Evolutionary conservation across 2,888 invertebrate genomes (phyloP).

Genomic region (Fragum whitleyi): DNA sequence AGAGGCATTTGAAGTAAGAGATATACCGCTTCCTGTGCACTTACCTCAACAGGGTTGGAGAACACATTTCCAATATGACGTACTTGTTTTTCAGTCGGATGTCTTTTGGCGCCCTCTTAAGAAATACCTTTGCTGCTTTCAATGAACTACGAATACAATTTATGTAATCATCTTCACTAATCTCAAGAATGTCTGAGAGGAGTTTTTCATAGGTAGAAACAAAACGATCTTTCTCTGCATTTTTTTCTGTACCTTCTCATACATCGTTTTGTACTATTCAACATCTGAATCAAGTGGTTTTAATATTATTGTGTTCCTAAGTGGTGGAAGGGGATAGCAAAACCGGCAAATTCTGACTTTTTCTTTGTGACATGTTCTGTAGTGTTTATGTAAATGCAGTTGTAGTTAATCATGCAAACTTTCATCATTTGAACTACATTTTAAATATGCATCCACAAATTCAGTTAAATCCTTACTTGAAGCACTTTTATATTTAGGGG

Average conservation of each 20-base stretch:
- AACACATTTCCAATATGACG: too few species aligned
- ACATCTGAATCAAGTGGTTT: background rate
- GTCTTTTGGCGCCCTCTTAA: background rate
- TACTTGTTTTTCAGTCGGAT: background rate
- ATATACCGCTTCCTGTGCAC: background rate
- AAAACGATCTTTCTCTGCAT: background rate
- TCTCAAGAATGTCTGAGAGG: too few species aligned
- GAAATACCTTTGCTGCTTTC: background rate
- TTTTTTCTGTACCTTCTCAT: too few species aligned
- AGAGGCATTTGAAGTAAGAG: background rate
- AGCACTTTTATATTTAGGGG: slow-evolving; percentile 11
- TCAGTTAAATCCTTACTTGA: slow-evolving; percentile 7
- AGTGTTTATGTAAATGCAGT: background rate
- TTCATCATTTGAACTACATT: too few species aligned
- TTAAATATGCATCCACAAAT: slow-evolving; percentile 42
- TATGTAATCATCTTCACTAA: background rate
- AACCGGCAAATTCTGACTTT: background rate
- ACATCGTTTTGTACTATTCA: too few species aligned
- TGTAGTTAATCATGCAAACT: background rate
- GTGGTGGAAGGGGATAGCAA: background rate
- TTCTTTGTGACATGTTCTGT: background rate
- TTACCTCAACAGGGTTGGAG: too few species aligned
- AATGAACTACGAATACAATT: background rate
- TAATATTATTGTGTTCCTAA: background rate
- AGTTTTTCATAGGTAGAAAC: background rate